Evolutionary conservation across 2,888 invertebrate genomes (phyloP), one percentile per base, ranked within the genome.

Genomic region (Nephrotoma flavescens): DNA sequence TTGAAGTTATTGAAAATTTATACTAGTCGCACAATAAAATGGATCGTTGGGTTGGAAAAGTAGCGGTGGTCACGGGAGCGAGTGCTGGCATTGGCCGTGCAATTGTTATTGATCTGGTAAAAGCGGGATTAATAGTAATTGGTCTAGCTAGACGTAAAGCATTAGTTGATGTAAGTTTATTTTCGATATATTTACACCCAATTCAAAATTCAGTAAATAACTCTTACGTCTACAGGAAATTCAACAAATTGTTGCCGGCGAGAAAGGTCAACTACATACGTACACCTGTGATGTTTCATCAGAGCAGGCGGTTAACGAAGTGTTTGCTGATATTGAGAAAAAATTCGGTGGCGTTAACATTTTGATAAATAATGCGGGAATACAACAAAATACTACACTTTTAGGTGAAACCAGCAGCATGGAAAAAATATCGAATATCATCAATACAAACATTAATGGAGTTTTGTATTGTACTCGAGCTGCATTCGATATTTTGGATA

Each of bases 41-140:
- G 93, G 93, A 95, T 41, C 93, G 94, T 86, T 94, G 94, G 94
- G 89, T 89, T 4, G 94, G 93, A 88, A 93, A 93, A 88, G 92
- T 93, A 0, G 94, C 94, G 0, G 92, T 95, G 19, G 94, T 95
- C 85, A 94, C 94, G 0, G 95, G 95, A 1, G 94, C 94, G 9
- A 94, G 94, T 89, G 91, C 93, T 0, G 95, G 94, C 4, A 94
- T 95, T 87, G 95, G 94, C n/a, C 92, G 92, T 1, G 92, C 92
- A 5, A 91, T 93, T 83, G 90, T 91, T 5, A 89, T 90, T 88
- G 91, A 92, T 87, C 89, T 94, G 45, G 91, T 92, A 0, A 90
- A 91, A 85, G 90, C 91, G 6, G 94, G 94, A 0, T 88, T 94
- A 87, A 91, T 91, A 86, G 94, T 94, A 0, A 91, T 93, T 0